Evolutionary conservation across 1,140 invertebrate species (phyloP).

Genomic region (Drosophila trapezifrons): DNA sequence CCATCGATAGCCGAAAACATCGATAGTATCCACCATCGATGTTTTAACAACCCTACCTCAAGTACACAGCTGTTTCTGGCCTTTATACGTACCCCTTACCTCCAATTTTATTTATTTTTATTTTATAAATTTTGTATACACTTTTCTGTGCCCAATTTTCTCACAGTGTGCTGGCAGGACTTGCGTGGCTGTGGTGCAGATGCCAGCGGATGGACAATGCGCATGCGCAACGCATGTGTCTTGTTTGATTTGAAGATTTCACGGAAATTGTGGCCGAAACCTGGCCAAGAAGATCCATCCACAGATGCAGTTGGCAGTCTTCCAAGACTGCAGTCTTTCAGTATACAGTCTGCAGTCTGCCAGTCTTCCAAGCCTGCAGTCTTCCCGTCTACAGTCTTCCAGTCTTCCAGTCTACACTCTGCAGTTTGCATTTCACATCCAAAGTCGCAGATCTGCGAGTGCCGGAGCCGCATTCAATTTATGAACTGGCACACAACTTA

Average conservation of each 20-base stretch:
- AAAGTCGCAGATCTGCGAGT: slow-evolving; percentile 14
- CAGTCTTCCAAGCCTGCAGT: background rate
- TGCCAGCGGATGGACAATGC: slow-evolving; percentile 45
- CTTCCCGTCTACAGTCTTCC: background rate
- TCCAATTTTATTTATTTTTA: background rate
- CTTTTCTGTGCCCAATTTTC: background rate
- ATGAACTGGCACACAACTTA: slow-evolving; percentile 74
- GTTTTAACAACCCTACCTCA: no score
- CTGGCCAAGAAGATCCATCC: slow-evolving; percentile 6
- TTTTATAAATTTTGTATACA: background rate
- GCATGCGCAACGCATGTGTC: slow-evolving; percentile 80
- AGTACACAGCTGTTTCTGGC: no score
- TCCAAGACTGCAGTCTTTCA: background rate
- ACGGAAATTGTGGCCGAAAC: slow-evolving; percentile 50
- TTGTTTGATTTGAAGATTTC: slow-evolving; percentile 81
- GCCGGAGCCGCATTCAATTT: slow-evolving; percentile 50
- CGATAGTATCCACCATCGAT: no score
- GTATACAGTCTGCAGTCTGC: slow-evolving; percentile 1
- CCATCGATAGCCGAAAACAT: no score
- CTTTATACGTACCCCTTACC: no score
- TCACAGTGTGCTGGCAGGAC: slow-evolving; percentile 19
- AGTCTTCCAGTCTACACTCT: background rate
- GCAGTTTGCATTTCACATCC: slow-evolving; percentile 27
- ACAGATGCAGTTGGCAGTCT: slow-evolving; percentile 1
- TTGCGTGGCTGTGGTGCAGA: slow-evolving; percentile 46